Conservation (phyloP, 2,797 vertebrate species). For the Anguilla anguilla region DNA sequence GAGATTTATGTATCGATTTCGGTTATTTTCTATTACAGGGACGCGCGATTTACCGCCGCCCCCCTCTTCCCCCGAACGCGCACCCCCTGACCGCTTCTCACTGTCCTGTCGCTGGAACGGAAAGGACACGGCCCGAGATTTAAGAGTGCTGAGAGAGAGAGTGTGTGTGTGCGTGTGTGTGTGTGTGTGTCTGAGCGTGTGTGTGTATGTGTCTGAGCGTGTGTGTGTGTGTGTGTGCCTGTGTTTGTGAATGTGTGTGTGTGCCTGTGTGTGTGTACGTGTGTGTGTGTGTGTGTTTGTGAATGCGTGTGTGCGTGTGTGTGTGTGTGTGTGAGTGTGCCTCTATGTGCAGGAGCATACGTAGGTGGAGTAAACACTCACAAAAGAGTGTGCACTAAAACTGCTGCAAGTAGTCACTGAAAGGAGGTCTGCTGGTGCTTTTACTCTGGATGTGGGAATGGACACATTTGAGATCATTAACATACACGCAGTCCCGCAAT, state of each 20-base stretch:
- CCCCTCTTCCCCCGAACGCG: not conserved
- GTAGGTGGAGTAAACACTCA: not conserved
- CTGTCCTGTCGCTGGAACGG: not conserved
- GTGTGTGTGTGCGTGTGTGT: not conserved
- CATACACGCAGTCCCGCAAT: not conserved
- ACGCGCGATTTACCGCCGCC: slow-evolving; percentile 10
- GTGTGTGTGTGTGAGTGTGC: not conserved
- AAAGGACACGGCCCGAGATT: slow-evolving; percentile 1
- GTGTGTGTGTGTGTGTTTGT: not conserved
- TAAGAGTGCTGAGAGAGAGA: not conserved
- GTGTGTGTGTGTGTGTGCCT: not conserved
- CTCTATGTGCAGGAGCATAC: not conserved
- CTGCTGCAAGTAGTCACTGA: not conserved
- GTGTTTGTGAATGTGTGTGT: slow-evolving; percentile 27
- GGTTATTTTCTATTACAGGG: slow-evolving; percentile 31
- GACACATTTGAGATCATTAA: not conserved
- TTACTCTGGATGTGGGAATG: not conserved
- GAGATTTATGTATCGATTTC: slow-evolving; percentile 32
- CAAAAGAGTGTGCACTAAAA: slow-evolving; percentile 13
- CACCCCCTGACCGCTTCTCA: not conserved
- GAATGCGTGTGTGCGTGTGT: not conserved
- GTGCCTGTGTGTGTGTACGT: not conserved
- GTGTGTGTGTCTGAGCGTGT: not conserved
- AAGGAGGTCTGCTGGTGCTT: not conserved
- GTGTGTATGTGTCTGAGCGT: not conserved